A percentile compares a stretch with the other conserved stretches of the same genome.
Conservation (phyloP, 1,140 invertebrate species). For the Hesperophylax magnus region DNA sequence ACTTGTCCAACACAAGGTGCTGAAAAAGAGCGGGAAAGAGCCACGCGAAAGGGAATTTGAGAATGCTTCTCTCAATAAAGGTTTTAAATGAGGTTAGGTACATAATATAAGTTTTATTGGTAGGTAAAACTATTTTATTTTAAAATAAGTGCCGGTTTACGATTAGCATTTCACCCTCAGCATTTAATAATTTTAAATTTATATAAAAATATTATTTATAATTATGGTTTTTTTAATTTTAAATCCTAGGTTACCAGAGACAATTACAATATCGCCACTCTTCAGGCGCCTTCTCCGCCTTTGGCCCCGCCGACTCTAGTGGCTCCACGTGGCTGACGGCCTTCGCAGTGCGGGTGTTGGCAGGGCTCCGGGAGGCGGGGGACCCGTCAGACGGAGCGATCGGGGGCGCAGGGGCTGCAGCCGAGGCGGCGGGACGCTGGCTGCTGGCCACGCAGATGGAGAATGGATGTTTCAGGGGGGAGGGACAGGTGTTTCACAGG, state of each 20-base stretch:
- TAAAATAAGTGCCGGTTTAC: too few species aligned
- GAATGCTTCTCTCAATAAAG: too few species aligned
- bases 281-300: conserved; percentile 84
- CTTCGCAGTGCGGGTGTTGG: conserved; percentile 82
- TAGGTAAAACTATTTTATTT: too few species aligned
- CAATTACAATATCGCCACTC: conserved; percentile 81
- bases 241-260: conserved; percentile 78
- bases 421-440: conserved; percentile 77
- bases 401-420: conserved; percentile 70
- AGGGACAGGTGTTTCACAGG: conserved; percentile 83
- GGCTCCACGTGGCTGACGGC: conserved; percentile 90
- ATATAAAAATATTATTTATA: too few species aligned
- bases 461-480: conserved; percentile 84
- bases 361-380: conserved; percentile 35
- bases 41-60: too few species aligned
- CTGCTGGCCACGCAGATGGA: conserved; percentile 79
- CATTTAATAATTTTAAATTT: too few species aligned
- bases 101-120: too few species aligned
- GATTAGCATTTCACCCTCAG: too few species aligned
- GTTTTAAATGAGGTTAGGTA: too few species aligned
- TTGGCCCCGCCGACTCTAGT: conserved; percentile 73
- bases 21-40: too few species aligned
- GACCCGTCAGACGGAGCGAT: conserved; percentile 12
- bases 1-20: too few species aligned
- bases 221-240: not conserved